These are phyloP conservation scores for Sinocyclocheilus maitianheensis DNA, from an alignment of 2,113 vertebrate species.

Conservation along the genomic window DNA sequence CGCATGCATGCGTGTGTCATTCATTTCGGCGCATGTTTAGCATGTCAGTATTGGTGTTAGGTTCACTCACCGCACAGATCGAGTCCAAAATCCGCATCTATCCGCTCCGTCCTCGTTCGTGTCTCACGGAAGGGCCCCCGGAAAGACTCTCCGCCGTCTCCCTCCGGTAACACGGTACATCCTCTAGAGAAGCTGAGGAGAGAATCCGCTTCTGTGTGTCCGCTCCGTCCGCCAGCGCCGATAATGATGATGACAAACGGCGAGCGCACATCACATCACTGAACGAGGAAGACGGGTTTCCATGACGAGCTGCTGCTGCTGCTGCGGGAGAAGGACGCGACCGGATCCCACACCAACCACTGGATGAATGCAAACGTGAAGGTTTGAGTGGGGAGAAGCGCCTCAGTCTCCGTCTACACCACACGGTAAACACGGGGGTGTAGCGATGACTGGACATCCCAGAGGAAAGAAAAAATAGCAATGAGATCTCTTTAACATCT, in stretches of 20 bases:
- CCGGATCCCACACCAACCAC: conserved; percentile 10
- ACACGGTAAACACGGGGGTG: background rate
- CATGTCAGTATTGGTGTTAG: background rate
- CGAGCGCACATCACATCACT: conserved; percentile 34
- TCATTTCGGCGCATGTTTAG: background rate
- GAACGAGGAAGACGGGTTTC: conserved; percentile 28
- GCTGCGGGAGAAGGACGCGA: conserved; percentile 11
- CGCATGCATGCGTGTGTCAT: background rate
- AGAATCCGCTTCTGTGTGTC: conserved; percentile 11
- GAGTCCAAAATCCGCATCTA: background rate
- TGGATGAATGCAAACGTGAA: conserved; percentile 17
- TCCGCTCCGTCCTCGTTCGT: conserved; percentile 9
- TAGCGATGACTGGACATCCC: conserved; percentile 25
- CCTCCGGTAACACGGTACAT: conserved; percentile 29
- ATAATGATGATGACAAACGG: conserved; percentile 18
- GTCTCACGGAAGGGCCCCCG: conserved; percentile 33
- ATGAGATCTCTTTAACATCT: background rate
- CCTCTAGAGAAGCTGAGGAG: background rate
- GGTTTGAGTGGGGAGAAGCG: background rate
- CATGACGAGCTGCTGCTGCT: background rate
- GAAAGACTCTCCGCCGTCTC: background rate
- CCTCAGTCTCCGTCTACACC: background rate
- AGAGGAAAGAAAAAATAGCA: background rate
- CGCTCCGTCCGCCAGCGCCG: background rate
- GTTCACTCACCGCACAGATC: conserved; percentile 28